Conservation (phyloP, 2,113 vertebrate genomes). For the Thinocorus orbignyianus region DNA sequence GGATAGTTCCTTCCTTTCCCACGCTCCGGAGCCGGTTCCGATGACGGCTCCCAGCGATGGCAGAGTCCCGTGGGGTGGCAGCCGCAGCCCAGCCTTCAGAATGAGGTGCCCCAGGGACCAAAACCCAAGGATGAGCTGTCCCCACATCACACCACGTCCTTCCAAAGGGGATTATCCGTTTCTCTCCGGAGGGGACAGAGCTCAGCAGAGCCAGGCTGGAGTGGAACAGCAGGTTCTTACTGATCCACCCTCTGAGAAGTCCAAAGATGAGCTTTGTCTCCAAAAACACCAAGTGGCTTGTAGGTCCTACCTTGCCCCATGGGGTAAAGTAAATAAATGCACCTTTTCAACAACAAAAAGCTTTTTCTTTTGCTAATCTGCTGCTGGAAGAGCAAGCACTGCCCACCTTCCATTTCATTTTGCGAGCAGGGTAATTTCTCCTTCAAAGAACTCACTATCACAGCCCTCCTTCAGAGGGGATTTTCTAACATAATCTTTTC, state of each 20-base stretch:
- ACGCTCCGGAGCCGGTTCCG: background rate
- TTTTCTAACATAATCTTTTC: background rate
- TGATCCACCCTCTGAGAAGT: background rate
- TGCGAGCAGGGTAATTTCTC: background rate
- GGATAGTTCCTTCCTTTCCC: constrained; percentile 51
- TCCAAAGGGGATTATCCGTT: background rate
- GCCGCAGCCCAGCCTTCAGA: background rate
- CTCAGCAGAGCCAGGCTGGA: background rate
- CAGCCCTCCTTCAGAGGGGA: background rate
- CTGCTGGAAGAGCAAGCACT: background rate
- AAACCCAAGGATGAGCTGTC: background rate
- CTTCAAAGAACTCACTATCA: background rate
- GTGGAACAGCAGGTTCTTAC: fast-evolving
- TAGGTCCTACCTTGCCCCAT: background rate
- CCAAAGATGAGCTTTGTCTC: background rate
- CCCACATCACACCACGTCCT: fast-evolving
- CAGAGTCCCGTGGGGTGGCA: background rate
- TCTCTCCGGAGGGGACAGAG: background rate
- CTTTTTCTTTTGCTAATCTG: background rate
- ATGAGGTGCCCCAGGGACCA: background rate
- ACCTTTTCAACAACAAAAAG: background rate
- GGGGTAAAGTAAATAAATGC: background rate
- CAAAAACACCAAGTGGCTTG: background rate
- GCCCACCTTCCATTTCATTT: background rate
- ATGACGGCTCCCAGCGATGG: background rate